phyloP scores from a whole-genome alignment of 1,140 invertebrate species.

The Solen grandis region DNA sequence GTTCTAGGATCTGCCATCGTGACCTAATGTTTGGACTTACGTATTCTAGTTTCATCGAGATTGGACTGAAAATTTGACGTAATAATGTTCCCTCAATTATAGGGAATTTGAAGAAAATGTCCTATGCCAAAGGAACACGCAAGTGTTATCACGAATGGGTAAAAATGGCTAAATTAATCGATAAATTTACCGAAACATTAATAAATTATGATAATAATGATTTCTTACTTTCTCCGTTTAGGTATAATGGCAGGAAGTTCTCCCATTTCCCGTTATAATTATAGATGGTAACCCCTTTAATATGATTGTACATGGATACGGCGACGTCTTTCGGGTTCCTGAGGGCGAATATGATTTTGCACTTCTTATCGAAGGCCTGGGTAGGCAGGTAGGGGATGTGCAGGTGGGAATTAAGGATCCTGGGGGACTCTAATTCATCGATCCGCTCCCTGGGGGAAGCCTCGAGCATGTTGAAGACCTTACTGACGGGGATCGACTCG shows the following conservation, averaged over 20 bases:
- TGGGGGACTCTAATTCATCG: slow-evolving; percentile 15
- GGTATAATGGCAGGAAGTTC: slow-evolving; percentile 63
- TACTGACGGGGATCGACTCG: slow-evolving; percentile 20
- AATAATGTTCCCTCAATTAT: no score
- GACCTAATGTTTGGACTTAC: no score
- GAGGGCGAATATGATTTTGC: slow-evolving; percentile 65
- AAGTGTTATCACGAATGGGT: no score
- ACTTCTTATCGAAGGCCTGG: slow-evolving; percentile 31
- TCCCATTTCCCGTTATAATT: slow-evolving; percentile 65
- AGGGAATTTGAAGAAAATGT: no score
- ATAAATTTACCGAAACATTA: no score
- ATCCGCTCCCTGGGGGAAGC: not conserved
- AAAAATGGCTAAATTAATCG: not conserved
- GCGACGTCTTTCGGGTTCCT: slow-evolving; percentile 71
- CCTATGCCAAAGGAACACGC: no score
- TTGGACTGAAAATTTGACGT: no score
- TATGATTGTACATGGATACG: slow-evolving; percentile 70
- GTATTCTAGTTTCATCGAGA: no score
- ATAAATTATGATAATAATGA: slow-evolving; percentile 10
- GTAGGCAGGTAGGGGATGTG: slow-evolving; percentile 21
- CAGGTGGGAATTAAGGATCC: slow-evolving; percentile 57
- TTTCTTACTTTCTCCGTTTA: slow-evolving; percentile 67
- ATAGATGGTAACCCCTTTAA: slow-evolving; percentile 57
- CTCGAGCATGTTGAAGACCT: slow-evolving; percentile 5
- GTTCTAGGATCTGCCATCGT: no score